These are phyloP conservation scores for Oconnorella tubifera DNA, from an alignment of 2,888 invertebrate species.

Conservation along the genomic window DNA sequence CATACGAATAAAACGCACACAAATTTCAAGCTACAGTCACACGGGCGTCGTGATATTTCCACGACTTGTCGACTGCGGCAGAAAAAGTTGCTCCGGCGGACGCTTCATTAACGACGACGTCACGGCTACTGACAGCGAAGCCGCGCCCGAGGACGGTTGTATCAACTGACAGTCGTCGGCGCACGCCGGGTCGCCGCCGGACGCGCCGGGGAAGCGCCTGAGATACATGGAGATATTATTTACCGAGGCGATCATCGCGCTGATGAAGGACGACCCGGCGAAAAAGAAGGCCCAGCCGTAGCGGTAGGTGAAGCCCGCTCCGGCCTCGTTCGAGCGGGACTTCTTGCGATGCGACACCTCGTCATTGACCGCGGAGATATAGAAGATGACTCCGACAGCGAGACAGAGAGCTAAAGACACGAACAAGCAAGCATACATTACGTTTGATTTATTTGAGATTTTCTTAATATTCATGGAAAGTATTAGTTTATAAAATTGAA, in stretches of 20 bases:
- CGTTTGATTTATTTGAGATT: not conserved
- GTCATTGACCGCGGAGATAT: slow-evolving; percentile 52
- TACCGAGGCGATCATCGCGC: slow-evolving; percentile 49
- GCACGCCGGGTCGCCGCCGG: not conserved
- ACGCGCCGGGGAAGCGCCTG: slow-evolving; percentile 6
- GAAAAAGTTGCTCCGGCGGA: not conserved
- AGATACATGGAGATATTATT: slow-evolving; percentile 49
- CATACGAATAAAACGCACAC: too few species aligned
- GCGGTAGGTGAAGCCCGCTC: slow-evolving; percentile 21
- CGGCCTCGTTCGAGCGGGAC: slow-evolving; percentile 27
- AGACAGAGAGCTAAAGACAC: slow-evolving; percentile 42
- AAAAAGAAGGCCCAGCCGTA: slow-evolving; percentile 52
- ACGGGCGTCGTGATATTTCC: slow-evolving; percentile 15
- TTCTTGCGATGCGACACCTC: slow-evolving; percentile 50
- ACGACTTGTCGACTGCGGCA: slow-evolving; percentile 6
- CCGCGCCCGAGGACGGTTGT: too few species aligned
- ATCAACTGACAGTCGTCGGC: not conserved
- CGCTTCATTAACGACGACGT: not conserved
- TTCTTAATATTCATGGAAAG: too few species aligned
- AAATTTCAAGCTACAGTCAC: slow-evolving; percentile 1
- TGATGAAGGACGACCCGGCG: slow-evolving; percentile 50
- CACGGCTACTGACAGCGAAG: not conserved
- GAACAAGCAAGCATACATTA: too few species aligned
- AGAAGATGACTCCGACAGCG: slow-evolving; percentile 51
- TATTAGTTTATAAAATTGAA: not conserved